A percentile compares a stretch with the other conserved stretches of the same genome.
Evolutionary conservation across 2,113 vertebrate genomes (phyloP).

Genomic region (Heterochromis multidens): DNA sequence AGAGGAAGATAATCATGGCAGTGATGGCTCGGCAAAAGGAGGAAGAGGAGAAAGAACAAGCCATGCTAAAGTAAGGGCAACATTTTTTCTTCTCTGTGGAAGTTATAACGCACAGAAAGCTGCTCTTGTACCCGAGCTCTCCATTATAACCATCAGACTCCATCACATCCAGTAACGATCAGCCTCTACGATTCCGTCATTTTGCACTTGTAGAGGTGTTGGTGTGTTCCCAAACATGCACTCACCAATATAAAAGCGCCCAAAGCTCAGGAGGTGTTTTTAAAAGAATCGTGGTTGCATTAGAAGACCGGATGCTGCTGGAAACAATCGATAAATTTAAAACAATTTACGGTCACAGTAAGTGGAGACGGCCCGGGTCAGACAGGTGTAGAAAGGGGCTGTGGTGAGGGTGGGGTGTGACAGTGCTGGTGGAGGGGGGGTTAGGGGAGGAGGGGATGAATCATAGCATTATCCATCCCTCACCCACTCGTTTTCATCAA

Average conservation of each 20-base stretch:
- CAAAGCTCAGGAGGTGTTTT: not conserved
- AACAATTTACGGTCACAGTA: not conserved
- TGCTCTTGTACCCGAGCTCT: not conserved
- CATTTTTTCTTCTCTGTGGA: constrained; percentile 18
- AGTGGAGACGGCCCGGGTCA: constrained; percentile 53
- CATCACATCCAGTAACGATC: not conserved
- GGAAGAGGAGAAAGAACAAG: constrained; percentile 97
- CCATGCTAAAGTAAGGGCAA: constrained; percentile 96
- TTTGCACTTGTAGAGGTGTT: not conserved
- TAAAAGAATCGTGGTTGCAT: not conserved
- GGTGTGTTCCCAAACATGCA: not conserved
- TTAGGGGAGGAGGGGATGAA: constrained; percentile 42
- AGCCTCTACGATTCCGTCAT: not conserved
- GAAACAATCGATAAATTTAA: not conserved
- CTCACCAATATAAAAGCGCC: not conserved
- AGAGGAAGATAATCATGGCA: constrained; percentile 95
- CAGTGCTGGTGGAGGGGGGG: not conserved
- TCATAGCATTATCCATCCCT: constrained; percentile 54
- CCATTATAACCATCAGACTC: not conserved
- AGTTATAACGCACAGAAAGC: not conserved
- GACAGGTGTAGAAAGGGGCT: constrained; percentile 54
- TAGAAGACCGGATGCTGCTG: not conserved
- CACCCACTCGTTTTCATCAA: constrained; percentile 54
- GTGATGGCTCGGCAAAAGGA: constrained; percentile 98
- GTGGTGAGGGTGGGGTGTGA: constrained; percentile 60